Evolutionary conservation across 2,797 vertebrate species (phyloP).

Genomic region (Apodemus agrarius): DNA sequence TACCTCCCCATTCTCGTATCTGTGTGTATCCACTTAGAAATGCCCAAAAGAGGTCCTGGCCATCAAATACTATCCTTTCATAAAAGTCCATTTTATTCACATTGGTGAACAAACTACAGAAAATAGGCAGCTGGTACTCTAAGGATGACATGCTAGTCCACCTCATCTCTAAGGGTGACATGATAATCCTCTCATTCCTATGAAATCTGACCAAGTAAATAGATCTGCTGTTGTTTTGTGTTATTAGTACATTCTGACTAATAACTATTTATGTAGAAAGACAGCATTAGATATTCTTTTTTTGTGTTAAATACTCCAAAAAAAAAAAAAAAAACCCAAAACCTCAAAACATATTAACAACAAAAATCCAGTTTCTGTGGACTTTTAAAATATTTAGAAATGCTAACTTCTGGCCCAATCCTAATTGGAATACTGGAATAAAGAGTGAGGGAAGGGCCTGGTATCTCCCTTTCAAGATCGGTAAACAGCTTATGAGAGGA

Average conservation of each 20-base stretch:
- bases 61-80: constrained; percentile 61
- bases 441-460: neutral
- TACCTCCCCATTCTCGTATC: constrained; percentile 31
- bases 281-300: constrained; percentile 33
- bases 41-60: constrained; percentile 78
- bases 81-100: constrained; percentile 62
- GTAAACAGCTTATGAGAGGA: constrained; percentile 47
- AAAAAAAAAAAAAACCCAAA: neutral
- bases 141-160: neutral
- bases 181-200: neutral
- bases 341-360: neutral
- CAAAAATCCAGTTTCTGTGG: neutral
- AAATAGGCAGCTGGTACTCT: constrained; percentile 43
- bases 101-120: constrained; percentile 51
- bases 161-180: constrained; percentile 43
- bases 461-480: constrained; percentile 3
- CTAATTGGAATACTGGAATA: neutral
- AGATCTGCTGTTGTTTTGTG: constrained; percentile 48
- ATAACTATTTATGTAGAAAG: neutral
- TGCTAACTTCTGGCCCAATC: constrained; percentile 22
- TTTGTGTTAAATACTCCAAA: constrained; percentile 23
- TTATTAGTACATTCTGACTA: constrained; percentile 51
- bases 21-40: constrained; percentile 75
- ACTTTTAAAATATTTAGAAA: constrained; percentile 38
- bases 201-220: neutral